Conservation (phyloP, 2,113 vertebrate genomes). For the Sinocyclocheilus rhinocerous region DNA sequence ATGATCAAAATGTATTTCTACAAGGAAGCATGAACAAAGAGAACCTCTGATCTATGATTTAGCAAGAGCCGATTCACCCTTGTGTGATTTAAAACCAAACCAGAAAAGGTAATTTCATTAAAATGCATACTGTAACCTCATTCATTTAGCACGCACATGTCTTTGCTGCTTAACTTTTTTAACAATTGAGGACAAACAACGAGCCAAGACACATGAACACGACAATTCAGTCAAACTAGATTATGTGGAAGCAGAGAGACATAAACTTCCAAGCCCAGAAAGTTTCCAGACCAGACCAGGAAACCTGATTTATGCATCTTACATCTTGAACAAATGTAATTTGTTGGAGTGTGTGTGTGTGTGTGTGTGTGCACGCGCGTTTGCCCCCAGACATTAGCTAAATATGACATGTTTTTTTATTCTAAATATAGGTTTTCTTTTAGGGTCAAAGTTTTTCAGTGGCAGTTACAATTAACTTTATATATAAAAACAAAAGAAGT, state of each 20-base stretch:
- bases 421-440: not conserved
- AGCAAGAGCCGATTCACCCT: no score
- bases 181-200: not conserved
- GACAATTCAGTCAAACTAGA: not conserved
- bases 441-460: not conserved
- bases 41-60: not conserved
- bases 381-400: not conserved
- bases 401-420: not conserved
- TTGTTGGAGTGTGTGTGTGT: not conserved
- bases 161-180: not conserved
- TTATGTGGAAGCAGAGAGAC: not conserved
- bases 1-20: not conserved
- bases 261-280: not conserved
- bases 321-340: not conserved
- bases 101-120: not conserved
- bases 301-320: slow-evolving; percentile 15
- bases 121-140: not conserved
- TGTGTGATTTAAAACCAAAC: not conserved
- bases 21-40: not conserved
- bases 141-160: not conserved
- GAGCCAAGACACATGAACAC: not conserved
- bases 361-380: not conserved
- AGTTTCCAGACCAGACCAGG: slow-evolving; percentile 1
- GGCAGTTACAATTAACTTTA: not conserved
- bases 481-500: not conserved